phyloP scores from a whole-genome alignment of 2,888 invertebrate genomes.

The Cenopis cana region DNA sequence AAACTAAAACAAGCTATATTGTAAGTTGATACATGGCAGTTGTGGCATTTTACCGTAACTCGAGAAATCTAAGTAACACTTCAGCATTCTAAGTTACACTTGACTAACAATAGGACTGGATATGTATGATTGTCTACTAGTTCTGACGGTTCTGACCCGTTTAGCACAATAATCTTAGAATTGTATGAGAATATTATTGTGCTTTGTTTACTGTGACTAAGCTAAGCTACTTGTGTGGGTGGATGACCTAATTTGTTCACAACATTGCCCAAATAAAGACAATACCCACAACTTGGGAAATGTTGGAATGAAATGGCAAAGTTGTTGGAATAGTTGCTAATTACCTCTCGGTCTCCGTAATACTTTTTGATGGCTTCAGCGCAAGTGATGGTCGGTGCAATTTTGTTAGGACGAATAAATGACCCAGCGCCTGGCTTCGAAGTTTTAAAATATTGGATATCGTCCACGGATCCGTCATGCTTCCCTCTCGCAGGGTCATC shows the following conservation, averaged over 20 bases:
- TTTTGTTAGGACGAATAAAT: constrained; percentile 93
- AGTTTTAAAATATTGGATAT: constrained; percentile 91
- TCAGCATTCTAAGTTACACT: constrained; percentile 1
- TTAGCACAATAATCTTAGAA: background rate
- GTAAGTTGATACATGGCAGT: background rate
- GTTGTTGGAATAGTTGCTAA: constrained; percentile 13
- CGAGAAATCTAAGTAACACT: background rate
- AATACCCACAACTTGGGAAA: constrained; percentile 1
- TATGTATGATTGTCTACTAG: background rate
- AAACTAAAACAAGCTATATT: no score
- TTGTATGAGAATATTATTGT: background rate
- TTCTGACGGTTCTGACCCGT: background rate
- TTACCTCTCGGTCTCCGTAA: constrained; percentile 80
- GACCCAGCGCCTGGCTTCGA: constrained; percentile 93
- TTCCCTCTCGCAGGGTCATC: constrained; percentile 95
- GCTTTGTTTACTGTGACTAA: constrained; percentile 38
- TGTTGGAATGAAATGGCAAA: background rate
- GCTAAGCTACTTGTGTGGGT: constrained; percentile 49
- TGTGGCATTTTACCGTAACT: background rate
- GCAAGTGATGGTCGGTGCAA: constrained; percentile 89
- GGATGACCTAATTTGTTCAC: constrained; percentile 54
- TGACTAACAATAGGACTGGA: background rate
- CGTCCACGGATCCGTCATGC: constrained; percentile 95
- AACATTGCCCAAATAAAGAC: constrained; percentile 4
- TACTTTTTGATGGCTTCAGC: constrained; percentile 88